These are phyloP conservation scores for Cynopterus sphinx DNA, from an alignment of 2,797 vertebrate species.

Conservation along the genomic window DNA sequence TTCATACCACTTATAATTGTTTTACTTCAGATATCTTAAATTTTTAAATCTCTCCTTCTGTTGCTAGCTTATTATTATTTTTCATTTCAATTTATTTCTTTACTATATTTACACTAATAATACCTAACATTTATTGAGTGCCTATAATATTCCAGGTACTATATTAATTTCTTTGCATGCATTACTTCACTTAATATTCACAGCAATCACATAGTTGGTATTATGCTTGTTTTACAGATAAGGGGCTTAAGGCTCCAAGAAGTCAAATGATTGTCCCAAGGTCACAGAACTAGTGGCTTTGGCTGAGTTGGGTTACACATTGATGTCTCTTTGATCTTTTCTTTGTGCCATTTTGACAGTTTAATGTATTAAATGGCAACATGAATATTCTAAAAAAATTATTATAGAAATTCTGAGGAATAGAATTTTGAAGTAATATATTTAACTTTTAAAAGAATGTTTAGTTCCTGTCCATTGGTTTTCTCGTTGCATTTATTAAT, in stretches of 20 bases:
- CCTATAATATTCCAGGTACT: background rate
- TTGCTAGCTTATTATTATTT: background rate
- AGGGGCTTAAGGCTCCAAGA: background rate
- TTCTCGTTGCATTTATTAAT: background rate
- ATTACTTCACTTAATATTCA: background rate
- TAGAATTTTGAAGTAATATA: background rate
- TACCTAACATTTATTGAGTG: background rate
- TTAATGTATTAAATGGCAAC: slow-evolving; percentile 26
- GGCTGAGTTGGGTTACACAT: background rate
- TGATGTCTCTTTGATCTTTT: slow-evolving; percentile 26
- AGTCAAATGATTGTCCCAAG: background rate
- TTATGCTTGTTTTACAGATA: background rate
- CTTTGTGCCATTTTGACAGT: slow-evolving; percentile 1
- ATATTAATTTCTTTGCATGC: background rate
- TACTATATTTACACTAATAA: background rate
- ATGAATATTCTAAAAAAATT: slow-evolving; percentile 42
- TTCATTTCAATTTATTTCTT: background rate
- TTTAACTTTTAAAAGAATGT: background rate
- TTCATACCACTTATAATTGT: background rate
- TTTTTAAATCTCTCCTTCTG: background rate
- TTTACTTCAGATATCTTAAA: slow-evolving; percentile 3
- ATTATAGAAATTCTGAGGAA: background rate
- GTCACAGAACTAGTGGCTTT: background rate
- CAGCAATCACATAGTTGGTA: background rate
- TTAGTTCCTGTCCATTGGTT: background rate